phyloP scores from a whole-genome alignment of 2,888 invertebrate species.

The Limulus polyphemus region DNA sequence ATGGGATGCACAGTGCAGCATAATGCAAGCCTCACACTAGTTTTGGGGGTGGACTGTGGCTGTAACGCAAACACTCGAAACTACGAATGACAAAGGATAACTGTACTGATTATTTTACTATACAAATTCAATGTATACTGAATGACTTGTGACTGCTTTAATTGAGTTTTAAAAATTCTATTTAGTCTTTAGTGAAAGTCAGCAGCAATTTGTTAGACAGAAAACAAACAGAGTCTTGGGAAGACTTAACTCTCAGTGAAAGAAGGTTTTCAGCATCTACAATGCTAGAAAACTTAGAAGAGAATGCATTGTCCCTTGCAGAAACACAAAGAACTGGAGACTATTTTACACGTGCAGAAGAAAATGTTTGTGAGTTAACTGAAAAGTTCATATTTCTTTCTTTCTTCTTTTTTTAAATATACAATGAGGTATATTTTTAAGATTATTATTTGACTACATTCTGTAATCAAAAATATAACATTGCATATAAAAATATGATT shows the following conservation, averaged over 20 bases:
- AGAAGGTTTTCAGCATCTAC: constrained; percentile 67
- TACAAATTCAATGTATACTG: too few relatives aligned
- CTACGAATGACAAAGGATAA: constrained; percentile 7
- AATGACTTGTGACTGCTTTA: background rate
- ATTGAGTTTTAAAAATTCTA: constrained; percentile 2
- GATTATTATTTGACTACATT: too few relatives aligned
- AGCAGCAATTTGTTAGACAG: constrained; percentile 74
- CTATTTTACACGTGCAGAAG: constrained; percentile 66
- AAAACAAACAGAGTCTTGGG: constrained; percentile 72
- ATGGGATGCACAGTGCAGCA: too few relatives aligned
- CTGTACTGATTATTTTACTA: too few relatives aligned
- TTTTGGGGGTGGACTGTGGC: too few relatives aligned
- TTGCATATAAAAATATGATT: too few relatives aligned
- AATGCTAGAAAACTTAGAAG: constrained; percentile 68
- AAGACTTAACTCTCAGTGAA: constrained; percentile 68
- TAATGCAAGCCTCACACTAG: too few relatives aligned
- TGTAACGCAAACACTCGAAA: too few relatives aligned
- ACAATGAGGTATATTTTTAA: too few relatives aligned
- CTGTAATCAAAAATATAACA: too few relatives aligned
- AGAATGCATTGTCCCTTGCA: constrained; percentile 50
- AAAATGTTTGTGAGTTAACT: constrained; percentile 68
- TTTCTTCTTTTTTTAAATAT: too few relatives aligned
- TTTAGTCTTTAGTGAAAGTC: constrained; percentile 64
- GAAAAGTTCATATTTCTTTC: too few relatives aligned
- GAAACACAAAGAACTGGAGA: constrained; percentile 71